Evolutionary conservation across 2,888 invertebrate species (phyloP).

Genomic region (Eueremaeus valkanovi): DNA sequence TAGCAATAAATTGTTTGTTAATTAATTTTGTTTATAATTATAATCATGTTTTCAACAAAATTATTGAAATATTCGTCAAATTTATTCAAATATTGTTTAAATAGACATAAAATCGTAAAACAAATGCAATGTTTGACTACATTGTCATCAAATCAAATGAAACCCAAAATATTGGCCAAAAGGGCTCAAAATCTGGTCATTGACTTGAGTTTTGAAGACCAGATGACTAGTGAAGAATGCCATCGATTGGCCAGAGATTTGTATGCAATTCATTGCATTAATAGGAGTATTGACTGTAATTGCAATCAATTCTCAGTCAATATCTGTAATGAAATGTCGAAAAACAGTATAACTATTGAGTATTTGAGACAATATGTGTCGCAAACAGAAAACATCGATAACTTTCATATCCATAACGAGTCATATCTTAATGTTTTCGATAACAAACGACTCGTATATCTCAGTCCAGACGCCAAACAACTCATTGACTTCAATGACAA

Average conservation of each 20-base stretch:
- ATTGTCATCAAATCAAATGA: not conserved
- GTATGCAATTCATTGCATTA: not conserved
- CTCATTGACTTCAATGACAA: not conserved
- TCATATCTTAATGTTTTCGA: not conserved
- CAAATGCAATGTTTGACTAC: not conserved
- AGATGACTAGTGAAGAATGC: constrained; percentile 1
- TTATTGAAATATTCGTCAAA: not conserved
- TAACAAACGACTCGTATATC: not conserved
- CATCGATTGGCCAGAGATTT: constrained; percentile 17
- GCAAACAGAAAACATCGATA: not conserved
- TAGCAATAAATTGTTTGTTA: not conserved
- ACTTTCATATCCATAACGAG: not conserved
- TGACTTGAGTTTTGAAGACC: constrained; percentile 14
- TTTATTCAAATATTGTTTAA: not conserved
- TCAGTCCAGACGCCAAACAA: not conserved
- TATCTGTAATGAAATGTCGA: not conserved
- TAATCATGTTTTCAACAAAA: not conserved
- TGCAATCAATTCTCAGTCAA: not conserved
- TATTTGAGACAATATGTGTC: constrained; percentile 23
- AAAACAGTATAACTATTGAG: not conserved
- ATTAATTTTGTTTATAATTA: not conserved
- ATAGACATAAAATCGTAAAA: not conserved
- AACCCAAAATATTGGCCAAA: not conserved
- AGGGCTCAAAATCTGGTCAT: not conserved
- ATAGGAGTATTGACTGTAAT: not conserved